These are phyloP conservation scores for Corydoras maculifer DNA, from an alignment of 2,113 vertebrate genomes.

Conservation along the genomic window DNA sequence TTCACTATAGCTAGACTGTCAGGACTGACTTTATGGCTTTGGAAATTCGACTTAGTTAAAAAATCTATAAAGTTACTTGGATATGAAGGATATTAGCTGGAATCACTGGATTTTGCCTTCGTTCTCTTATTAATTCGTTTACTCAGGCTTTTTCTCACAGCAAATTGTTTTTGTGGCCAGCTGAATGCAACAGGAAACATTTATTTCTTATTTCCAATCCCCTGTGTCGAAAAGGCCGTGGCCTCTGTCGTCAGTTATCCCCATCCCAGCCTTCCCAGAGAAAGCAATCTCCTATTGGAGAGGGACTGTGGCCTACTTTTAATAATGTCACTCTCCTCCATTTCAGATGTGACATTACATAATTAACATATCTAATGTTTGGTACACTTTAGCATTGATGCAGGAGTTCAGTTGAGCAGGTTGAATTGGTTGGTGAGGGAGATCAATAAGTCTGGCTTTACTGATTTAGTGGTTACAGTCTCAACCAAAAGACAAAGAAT, in stretches of 20 bases:
- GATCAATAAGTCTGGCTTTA: no score
- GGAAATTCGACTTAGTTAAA: neutral
- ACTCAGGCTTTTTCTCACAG: conserved; percentile 60
- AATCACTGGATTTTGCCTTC: conserved; percentile 8
- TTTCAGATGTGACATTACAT: conserved; percentile 70
- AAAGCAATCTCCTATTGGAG: conserved; percentile 68
- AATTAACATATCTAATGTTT: conserved; percentile 38
- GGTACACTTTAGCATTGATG: no score
- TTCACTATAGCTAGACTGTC: conserved; percentile 5
- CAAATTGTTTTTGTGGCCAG: conserved; percentile 72
- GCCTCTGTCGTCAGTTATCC: conserved; percentile 65
- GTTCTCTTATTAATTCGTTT: conserved; percentile 54
- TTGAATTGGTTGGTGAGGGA: no score
- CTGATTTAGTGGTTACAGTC: no score
- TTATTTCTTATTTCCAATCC: conserved; percentile 73
- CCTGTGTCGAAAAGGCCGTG: conserved; percentile 62
- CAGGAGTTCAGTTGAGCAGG: no score
- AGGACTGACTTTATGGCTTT: neutral
- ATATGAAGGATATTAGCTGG: conserved; percentile 24
- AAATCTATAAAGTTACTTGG: conserved; percentile 7
- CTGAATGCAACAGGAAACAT: conserved; percentile 72
- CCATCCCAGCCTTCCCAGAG: conserved; percentile 56
- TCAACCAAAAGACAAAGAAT: no score
- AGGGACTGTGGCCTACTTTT: conserved; percentile 60
- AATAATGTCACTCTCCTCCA: conserved; percentile 56